These are phyloP conservation scores for Leptoclinus maculatus DNA, from an alignment of 2,797 vertebrate species.

Conservation along the genomic window DNA sequence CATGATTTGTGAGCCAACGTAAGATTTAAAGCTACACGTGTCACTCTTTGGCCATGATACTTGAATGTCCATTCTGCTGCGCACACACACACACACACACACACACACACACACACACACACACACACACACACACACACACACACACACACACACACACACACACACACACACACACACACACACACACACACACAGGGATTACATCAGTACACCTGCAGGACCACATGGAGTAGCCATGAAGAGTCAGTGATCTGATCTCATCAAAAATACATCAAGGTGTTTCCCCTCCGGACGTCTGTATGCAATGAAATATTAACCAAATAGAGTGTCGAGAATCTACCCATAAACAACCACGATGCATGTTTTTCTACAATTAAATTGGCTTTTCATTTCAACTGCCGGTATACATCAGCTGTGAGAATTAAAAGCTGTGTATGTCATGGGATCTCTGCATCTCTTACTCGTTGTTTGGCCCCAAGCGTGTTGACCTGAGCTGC, in stretches of 20 bases:
- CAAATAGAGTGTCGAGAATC: constrained; percentile 37
- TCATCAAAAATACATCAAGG: constrained; percentile 79
- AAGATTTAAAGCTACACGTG: not conserved
- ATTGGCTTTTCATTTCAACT: constrained; percentile 23
- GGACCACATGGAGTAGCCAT: constrained; percentile 47
- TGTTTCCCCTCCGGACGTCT: constrained; percentile 64
- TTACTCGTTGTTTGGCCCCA: constrained; percentile 35
- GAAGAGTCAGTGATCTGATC: constrained; percentile 58
- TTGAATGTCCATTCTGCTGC: not conserved
- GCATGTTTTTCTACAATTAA: constrained; percentile 13
- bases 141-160: constrained; percentile 2
- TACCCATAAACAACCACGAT: constrained; percentile 45
- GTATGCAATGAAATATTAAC: constrained; percentile 73
- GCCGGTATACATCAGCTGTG: not conserved
- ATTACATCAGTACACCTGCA: constrained; percentile 52
- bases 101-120: constrained; percentile 1
- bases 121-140: constrained; percentile 5
- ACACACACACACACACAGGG: constrained; percentile 9
- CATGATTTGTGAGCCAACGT: not conserved
- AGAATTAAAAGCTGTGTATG: not conserved
- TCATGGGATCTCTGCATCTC: constrained; percentile 20
- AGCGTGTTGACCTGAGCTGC: constrained; percentile 36
- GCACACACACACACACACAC: constrained; percentile 8
- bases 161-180: not conserved
- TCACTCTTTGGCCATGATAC: not conserved